These are phyloP conservation scores for Perca flavescens DNA, from an alignment of 2,113 vertebrate genomes.

Conservation along the genomic window DNA sequence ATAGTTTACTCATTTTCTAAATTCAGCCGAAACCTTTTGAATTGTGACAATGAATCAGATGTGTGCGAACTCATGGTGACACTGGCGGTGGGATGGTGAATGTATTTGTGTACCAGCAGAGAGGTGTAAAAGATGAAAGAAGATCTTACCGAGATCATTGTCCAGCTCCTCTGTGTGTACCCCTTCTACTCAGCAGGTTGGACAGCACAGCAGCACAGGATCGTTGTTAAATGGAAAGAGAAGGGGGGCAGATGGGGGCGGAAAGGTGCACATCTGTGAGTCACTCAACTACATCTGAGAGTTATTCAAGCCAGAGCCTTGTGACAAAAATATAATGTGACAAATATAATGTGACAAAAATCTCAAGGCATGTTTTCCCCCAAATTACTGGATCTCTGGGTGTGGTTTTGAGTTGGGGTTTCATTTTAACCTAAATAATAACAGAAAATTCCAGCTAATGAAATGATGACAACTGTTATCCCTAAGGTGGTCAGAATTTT, in stretches of 20 bases:
- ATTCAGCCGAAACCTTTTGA: background rate
- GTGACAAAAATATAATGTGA: background rate
- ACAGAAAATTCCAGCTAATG: too few relatives aligned
- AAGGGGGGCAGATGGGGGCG: conserved; percentile 84
- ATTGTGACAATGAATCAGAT: background rate
- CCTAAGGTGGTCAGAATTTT: too few relatives aligned
- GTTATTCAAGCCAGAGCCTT: conserved; percentile 44
- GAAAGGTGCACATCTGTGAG: conserved; percentile 26
- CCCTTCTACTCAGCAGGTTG: conserved; percentile 94
- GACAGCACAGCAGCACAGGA: conserved; percentile 84
- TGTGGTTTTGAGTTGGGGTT: background rate
- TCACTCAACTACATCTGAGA: conserved; percentile 41
- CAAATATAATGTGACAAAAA: conserved; percentile 15
- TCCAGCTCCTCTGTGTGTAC: conserved; percentile 99
- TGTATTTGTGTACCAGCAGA: background rate
- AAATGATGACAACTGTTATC: background rate
- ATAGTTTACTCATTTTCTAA: background rate
- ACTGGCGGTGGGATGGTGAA: background rate
- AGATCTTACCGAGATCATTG: conserved; percentile 95
- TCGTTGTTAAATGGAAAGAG: conserved; percentile 80
- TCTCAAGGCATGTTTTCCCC: background rate
- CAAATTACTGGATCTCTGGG: background rate
- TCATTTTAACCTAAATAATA: background rate
- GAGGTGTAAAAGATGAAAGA: conserved; percentile 45
- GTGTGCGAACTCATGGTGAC: background rate